Percentiles rank a stretch among this genome's conserved stretches.
Evolutionary conservation across 2,113 vertebrate genomes (phyloP).

Genomic region (Istiophorus platypterus): DNA sequence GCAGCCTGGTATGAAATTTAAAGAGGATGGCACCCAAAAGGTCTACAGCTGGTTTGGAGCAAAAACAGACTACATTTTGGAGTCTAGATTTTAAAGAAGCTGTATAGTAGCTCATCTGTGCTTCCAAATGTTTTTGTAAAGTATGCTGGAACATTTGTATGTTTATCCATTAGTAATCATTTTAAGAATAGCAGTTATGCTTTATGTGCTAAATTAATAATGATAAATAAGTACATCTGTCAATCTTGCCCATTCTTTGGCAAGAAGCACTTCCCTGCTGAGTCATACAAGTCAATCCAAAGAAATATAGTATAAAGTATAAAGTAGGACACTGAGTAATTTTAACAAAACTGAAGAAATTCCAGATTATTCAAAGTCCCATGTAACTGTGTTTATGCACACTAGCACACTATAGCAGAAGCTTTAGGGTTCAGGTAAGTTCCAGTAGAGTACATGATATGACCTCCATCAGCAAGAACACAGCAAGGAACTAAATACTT

Average conservation of each 20-base stretch:
- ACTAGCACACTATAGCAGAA: background rate
- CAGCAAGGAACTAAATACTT: background rate
- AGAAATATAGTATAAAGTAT: too few species aligned
- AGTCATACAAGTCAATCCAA: too few species aligned
- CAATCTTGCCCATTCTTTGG: too few species aligned
- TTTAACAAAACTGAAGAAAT: too few species aligned
- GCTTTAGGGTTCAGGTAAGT: background rate
- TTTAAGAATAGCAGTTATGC: background rate
- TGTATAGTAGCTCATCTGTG: background rate
- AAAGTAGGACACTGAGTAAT: too few species aligned
- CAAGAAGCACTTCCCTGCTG: too few species aligned
- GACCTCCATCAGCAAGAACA: background rate
- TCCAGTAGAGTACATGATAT: background rate
- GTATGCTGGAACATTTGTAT: background rate
- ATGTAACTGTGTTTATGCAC: background rate
- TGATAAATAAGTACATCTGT: too few species aligned
- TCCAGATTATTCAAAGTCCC: background rate
- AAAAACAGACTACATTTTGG: background rate
- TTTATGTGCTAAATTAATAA: background rate
- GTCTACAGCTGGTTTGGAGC: background rate
- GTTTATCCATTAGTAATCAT: background rate
- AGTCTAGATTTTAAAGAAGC: constrained; percentile 7
- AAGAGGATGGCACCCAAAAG: constrained; percentile 27
- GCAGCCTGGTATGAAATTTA: constrained; percentile 39
- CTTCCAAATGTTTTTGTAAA: background rate